Conservation (phyloP, 2,797 vertebrate genomes). For the Poeciliopsis turneri region DNA sequence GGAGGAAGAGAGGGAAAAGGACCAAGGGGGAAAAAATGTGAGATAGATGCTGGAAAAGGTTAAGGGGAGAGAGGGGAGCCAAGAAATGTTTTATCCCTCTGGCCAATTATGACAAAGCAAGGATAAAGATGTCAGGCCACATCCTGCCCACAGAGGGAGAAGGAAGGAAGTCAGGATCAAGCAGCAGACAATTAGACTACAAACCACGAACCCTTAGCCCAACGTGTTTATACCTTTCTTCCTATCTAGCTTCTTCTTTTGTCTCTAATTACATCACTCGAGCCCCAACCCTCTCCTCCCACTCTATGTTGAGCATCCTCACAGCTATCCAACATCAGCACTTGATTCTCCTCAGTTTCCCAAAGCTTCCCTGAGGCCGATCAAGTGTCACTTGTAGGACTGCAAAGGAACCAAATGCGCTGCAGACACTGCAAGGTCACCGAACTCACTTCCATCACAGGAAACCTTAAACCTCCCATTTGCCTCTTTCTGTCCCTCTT, state of each 20-base stretch:
- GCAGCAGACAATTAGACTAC: conserved; percentile 69
- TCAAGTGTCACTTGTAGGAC: conserved; percentile 69
- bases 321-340: conserved; percentile 73
- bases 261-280: conserved; percentile 46
- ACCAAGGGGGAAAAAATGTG: conserved; percentile 34
- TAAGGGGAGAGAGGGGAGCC: conserved; percentile 45
- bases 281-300: not conserved
- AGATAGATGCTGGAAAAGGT: conserved; percentile 55
- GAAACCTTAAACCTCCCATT: conserved; percentile 75
- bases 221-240: conserved; percentile 45
- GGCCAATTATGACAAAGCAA: conserved; percentile 52
- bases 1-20: conserved; percentile 31
- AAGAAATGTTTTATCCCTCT: conserved; percentile 57
- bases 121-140: conserved; percentile 71
- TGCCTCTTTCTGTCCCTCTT: conserved; percentile 27
- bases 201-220: conserved; percentile 60
- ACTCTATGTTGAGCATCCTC: conserved; percentile 38
- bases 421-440: conserved; percentile 76
- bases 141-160: conserved; percentile 62
- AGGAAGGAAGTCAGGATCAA: conserved; percentile 27
- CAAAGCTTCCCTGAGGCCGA: conserved; percentile 71
- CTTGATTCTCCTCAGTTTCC: conserved; percentile 59
- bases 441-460: conserved; percentile 63
- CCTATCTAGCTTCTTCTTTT: conserved; percentile 52
- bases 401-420: conserved; percentile 44